Evolutionary conservation across 2,797 vertebrate genomes (phyloP), one percentile per base, ranked within the genome.

Genomic region (Tapera naevia): DNA sequence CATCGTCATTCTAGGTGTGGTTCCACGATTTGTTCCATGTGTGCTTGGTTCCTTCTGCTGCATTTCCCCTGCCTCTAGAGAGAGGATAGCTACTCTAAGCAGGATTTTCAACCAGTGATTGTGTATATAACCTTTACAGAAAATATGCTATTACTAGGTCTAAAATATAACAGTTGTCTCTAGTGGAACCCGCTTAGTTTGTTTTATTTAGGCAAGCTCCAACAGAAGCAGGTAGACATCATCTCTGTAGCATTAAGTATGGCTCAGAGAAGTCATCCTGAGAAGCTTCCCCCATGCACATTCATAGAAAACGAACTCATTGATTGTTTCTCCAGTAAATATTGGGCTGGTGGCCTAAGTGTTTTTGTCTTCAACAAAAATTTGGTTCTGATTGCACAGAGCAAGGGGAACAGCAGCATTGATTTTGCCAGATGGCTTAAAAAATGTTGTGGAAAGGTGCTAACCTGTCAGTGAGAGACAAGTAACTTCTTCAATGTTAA

Each of bases 1-100:
- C 30, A 57, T 78, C 72, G 72, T 87, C 16, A 3, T 67, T 91
- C 74, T 57, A 13, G 11, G 3, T 53, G 41, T n/a, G 7, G 30
- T 73, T 64, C 21, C 18, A 66, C 21, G 51, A 11, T 56, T 87
- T 76, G 10, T 13, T 67, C 4, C 1, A 1, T 25, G 30, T 45
- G 5, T 50, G 22, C 32, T 80, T 75, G 37, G 18, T 35, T 87
- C n/a, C 10, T 80, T 86, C 57, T 67, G 30, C 35, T 74, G 41
- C 7, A 2, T 85, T 87, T 83, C 78, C 17, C 12, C 30, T 6
- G 1, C 32, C 13, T 46, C 33, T 51, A 15, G 13, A 4, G 3
- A 50, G 24, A 35, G 19, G 10, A 35, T 7, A 28, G 0, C 0
- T 41, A 24, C 18, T 3, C 25, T 73, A 30, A 53, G 35, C 35